Evolutionary conservation across 2,888 invertebrate species (phyloP).

Genomic region (Oxyteleia sp.): DNA sequence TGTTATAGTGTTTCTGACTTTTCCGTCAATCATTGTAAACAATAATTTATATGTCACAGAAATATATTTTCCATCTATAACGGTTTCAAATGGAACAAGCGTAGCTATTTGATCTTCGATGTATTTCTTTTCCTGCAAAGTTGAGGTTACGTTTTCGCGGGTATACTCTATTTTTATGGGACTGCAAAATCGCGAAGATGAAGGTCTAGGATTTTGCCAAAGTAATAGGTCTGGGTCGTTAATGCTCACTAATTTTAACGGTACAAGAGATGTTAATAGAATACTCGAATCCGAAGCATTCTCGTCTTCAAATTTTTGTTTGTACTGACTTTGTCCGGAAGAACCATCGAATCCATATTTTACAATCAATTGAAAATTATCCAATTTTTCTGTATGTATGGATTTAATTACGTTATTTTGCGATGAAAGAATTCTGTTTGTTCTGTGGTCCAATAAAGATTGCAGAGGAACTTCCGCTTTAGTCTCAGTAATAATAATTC

Average conservation of each 20-base stretch:
- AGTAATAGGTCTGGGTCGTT: slow-evolving; percentile 37
- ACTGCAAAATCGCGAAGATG: slow-evolving; percentile 65
- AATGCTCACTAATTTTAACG: slow-evolving; percentile 38
- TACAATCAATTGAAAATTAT: slow-evolving; percentile 31
- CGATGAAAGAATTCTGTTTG: slow-evolving; percentile 19
- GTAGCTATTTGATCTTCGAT: slow-evolving; percentile 49
- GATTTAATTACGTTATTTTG: slow-evolving; percentile 25
- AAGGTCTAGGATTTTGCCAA: slow-evolving; percentile 68
- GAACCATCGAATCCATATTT: slow-evolving; percentile 56
- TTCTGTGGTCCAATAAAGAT: slow-evolving; percentile 59
- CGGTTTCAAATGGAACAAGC: slow-evolving; percentile 63
- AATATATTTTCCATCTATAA: slow-evolving; percentile 60
- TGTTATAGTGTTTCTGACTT: slow-evolving; percentile 37
- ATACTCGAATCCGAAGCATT: slow-evolving; percentile 44
- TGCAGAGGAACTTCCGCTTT: slow-evolving; percentile 59
- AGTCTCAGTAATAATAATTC: slow-evolving; percentile 51
- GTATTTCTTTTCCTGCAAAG: slow-evolving; percentile 47
- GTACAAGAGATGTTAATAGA: slow-evolving; percentile 43
- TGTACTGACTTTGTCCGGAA: slow-evolving; percentile 54
- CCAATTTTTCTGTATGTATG: slow-evolving; percentile 13
- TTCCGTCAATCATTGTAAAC: slow-evolving; percentile 62
- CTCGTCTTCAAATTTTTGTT: slow-evolving; percentile 48
- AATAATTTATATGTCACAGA: slow-evolving; percentile 54
- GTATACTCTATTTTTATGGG: slow-evolving; percentile 67
- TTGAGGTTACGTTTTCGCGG: slow-evolving; percentile 53